phyloP scores from a whole-genome alignment of 2,888 invertebrate genomes.

The Dryobotodes eremita region DNA sequence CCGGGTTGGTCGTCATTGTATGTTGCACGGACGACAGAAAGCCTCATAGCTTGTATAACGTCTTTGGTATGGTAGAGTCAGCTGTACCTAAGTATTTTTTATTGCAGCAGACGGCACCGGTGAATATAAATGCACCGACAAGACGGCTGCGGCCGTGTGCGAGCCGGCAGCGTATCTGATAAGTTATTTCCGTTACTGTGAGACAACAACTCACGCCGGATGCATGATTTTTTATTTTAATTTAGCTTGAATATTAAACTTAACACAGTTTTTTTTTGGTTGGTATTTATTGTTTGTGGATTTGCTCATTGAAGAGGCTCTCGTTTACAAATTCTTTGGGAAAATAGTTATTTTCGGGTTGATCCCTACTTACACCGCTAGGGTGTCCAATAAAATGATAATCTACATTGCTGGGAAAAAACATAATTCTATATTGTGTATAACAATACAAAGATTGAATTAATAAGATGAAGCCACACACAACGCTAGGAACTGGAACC shows the following conservation, averaged over 20 bases:
- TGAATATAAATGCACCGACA: conserved; percentile 73
- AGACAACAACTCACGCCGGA: conserved; percentile 74
- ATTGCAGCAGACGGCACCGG: conserved; percentile 65
- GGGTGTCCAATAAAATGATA: conserved; percentile 20
- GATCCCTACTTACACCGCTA: too few species aligned
- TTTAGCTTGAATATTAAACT: conserved; percentile 52
- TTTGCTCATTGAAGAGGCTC: conserved; percentile 6
- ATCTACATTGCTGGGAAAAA: conserved; percentile 26
- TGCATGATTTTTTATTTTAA: conserved; percentile 69
- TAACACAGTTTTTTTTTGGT: conserved; percentile 23
- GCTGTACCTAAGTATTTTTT: conserved; percentile 75
- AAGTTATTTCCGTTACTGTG: conserved; percentile 86
- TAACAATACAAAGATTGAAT: conserved; percentile 38
- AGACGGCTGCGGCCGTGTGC: conserved; percentile 62
- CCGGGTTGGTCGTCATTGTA: conserved; percentile 85
- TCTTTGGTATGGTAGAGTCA: conserved; percentile 77
- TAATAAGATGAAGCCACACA: conserved; percentile 56
- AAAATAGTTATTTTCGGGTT: too few species aligned
- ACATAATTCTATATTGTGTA: conserved; percentile 8
- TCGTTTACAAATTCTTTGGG: neutral
- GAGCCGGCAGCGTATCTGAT: conserved; percentile 81
- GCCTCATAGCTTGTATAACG: conserved; percentile 81
- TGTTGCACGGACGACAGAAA: conserved; percentile 81
- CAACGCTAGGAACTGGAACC: conserved; percentile 43
- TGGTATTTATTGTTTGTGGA: conserved; percentile 24